Evolutionary conservation across 2,888 invertebrate genomes (phyloP), one percentile per base, ranked within the genome.

Genomic region (Melanostoma mellinum): DNA sequence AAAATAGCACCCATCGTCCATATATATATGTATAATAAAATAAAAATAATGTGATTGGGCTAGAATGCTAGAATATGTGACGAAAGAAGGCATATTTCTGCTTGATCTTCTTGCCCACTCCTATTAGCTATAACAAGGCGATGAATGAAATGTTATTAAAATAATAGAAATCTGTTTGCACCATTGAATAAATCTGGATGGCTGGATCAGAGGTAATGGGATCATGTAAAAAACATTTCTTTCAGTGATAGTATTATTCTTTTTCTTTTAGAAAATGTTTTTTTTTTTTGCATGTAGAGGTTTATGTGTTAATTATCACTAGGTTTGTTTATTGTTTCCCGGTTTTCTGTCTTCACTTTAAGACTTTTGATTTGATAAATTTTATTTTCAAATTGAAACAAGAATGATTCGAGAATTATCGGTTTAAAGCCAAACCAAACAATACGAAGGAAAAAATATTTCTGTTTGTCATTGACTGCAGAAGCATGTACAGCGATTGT

Each of bases 81-180:
- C 58, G 65, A 80, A 60, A 69, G 74, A 74, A 46, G 65, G 52
- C 65, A 71, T 63, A 53, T 52, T 74, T 79, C 63, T 40, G 56
- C 58, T 42, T 65, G 56, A 74, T 74, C 78, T 80, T 53, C 50
- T 40, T 33, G 35, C 40, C 58, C 36, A 35, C 36, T 9, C 3
- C 53, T 32, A 56, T 61, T 38, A 61, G 46, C n/a, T 58, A 72
- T 44, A 35, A 32, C 75, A 55, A 46, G 58, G 40, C 55, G 80
- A 58, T 69, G 69, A 81, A 71, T 65, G 71, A 80, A 75, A 75
- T 75, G 65, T 71, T 65, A 71, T 75, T 65, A 61, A 67, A 73
- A 78, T 80, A 71, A 75, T 75, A 71, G 55, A 71, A 75, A 53
- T 60, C 53, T 71, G 50, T 58, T 20, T 67, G 40, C 63, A 36